Evolutionary conservation across 2,888 invertebrate genomes (phyloP), one percentile per base, ranked within the genome.

Genomic region (Agrochola lychnidis): DNA sequence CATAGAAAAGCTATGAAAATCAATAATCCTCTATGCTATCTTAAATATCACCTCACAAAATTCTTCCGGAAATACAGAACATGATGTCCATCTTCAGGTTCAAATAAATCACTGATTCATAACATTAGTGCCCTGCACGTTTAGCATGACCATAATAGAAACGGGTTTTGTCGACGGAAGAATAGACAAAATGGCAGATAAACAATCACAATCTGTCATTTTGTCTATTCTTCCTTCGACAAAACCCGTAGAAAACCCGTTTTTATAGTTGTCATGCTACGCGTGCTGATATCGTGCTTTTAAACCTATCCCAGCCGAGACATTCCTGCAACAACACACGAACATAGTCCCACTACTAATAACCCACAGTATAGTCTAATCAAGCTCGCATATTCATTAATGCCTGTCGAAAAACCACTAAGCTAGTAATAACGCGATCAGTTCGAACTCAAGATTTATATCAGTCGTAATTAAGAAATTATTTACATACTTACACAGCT

Each of bases 311-410:
- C 0, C 22, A 30, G 1, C 22, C 22, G 19, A 40, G 70, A 71
- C 40, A 53, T 2, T 83, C 83, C 64, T 22, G 16, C 1, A 71
- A 61, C 12, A 63, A 10, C 56, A 59, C 48, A 53, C 4, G 4
- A 12, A 14, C 69, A 73, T 57, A 51, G 81, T 9, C n/a, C 42
- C 68, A 4, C 82, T 72, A 76, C 81, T 45, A 72, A 72, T 78
- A 84, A 73, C 78, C 84, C 73, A 83, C 79, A 77, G 77, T 79
- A 71, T 64, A 82, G 73, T 78, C 85, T 85, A 87, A 87, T 87
- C 82, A 87, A 78, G 87, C 84, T 80, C 51, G 82, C 87, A 87
- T 87, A 87, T 87, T 87, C 87, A 87, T 87, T 87, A 87, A 79
- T 70, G 83, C 69, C 76, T 85, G 83, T 87, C 87, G 83, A 87